Evolutionary conservation across 2,113 vertebrate species (phyloP).

Genomic region (Pterocles burchelli): DNA sequence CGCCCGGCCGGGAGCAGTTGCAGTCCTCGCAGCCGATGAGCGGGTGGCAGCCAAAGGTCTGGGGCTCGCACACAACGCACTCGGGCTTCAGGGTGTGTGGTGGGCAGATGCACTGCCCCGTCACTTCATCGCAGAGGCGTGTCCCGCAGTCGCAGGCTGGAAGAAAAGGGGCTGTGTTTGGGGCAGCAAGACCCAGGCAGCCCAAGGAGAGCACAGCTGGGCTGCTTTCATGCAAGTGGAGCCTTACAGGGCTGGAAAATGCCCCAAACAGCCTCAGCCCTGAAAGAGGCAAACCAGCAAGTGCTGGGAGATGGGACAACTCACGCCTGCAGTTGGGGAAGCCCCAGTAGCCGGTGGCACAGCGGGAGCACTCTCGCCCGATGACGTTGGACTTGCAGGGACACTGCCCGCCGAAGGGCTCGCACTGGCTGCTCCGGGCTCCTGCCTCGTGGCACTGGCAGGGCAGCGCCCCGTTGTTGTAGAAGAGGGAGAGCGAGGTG

Average conservation of each 20-base stretch:
- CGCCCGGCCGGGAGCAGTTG: slow-evolving; percentile 87
- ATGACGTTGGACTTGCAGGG: slow-evolving; percentile 87
- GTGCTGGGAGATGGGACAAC: background rate
- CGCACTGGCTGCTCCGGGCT: slow-evolving; percentile 80
- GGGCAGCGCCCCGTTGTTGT: slow-evolving; percentile 89
- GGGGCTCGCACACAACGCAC: slow-evolving; percentile 87
- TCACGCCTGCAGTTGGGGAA: slow-evolving; percentile 95
- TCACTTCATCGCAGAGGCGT: slow-evolving; percentile 88
- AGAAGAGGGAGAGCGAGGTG: slow-evolving; percentile 89
- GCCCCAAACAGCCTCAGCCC: background rate
- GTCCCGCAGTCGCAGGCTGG: slow-evolving; percentile 90
- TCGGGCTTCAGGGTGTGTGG: slow-evolving; percentile 88
- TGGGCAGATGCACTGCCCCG: slow-evolving; percentile 91
- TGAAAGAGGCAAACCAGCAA: background rate
- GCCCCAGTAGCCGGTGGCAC: slow-evolving; percentile 93
- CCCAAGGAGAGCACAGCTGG: background rate
- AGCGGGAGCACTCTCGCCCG: slow-evolving; percentile 92
- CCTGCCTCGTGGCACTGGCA: slow-evolving; percentile 91
- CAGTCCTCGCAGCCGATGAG: slow-evolving; percentile 93
- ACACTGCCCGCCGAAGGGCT: slow-evolving; percentile 90
- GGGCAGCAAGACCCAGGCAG: background rate
- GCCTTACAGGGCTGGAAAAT: background rate
- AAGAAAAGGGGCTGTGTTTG: background rate
- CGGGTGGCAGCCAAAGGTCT: slow-evolving; percentile 93
- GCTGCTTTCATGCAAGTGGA: background rate